Percentiles rank a stretch among this genome's conserved stretches.
phyloP scores from a whole-genome alignment of 2,888 invertebrate species.

The Ramazzottius varieornatus region DNA sequence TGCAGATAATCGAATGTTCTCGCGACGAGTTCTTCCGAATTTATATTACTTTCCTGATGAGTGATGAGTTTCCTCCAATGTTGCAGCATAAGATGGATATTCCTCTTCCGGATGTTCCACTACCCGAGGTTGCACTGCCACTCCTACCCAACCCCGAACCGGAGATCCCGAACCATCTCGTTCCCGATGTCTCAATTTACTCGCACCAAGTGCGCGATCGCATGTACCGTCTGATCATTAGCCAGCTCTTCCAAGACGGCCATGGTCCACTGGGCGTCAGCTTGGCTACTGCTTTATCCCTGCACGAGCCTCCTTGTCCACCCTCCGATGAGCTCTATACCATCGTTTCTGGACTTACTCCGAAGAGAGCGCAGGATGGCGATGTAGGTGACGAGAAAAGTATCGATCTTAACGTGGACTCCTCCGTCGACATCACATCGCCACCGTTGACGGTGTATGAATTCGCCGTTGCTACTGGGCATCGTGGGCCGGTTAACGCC shows the following conservation, averaged over 20 bases:
- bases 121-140: too few species aligned
- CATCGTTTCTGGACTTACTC: background rate
- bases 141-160: too few species aligned
- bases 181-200: background rate
- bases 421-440: constrained; percentile 1
- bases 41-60: too few species aligned
- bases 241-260: constrained; percentile 91
- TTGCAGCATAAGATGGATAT: too few species aligned
- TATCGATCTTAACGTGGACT: background rate
- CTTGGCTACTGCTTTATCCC: constrained; percentile 35
- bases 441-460: constrained; percentile 1
- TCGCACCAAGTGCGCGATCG: constrained; percentile 2
- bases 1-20: too few species aligned
- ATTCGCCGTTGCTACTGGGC: background rate
- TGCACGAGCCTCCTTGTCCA: background rate
- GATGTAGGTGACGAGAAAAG: background rate
- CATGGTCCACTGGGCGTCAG: constrained; percentile 69
- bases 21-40: too few species aligned
- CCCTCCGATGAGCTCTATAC: background rate
- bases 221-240: constrained; percentile 21
- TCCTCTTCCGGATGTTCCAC: too few species aligned
- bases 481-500: background rate
- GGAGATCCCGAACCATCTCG: too few species aligned
- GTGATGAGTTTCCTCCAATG: too few species aligned
- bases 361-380: background rate